These are phyloP conservation scores for Caenorhabditis elegans DNA, from an alignment of 1,140 invertebrate genomes.

Conservation along the genomic window WBcel235 BX284602.5:7402001-7402500, in stretches of 20 bases:
- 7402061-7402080: constrained; percentile 64
- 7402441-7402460: constrained; percentile 56
- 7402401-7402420: background rate
- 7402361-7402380: too few species aligned
- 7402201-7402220: background rate
- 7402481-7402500: constrained; percentile 45
- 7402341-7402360: too few species aligned
- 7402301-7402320: too few species aligned
- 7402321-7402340: too few species aligned
- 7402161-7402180: constrained; percentile 62
- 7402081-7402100: constrained; percentile 62
- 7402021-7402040: background rate
- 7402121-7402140: constrained; percentile 64
- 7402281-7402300: too few species aligned
- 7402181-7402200: constrained; percentile 8
- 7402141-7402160: constrained; percentile 62
- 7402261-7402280: background rate
- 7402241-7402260: background rate
- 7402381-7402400: too few species aligned
- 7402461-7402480: constrained; percentile 59
- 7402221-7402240: background rate
- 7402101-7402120: constrained; percentile 60
- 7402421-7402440: constrained; percentile 24
- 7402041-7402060: background rate
- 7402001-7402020: constrained; percentile 60